phyloP scores from a whole-genome alignment of 2,888 invertebrate species.

The Tachina grossa region DNA sequence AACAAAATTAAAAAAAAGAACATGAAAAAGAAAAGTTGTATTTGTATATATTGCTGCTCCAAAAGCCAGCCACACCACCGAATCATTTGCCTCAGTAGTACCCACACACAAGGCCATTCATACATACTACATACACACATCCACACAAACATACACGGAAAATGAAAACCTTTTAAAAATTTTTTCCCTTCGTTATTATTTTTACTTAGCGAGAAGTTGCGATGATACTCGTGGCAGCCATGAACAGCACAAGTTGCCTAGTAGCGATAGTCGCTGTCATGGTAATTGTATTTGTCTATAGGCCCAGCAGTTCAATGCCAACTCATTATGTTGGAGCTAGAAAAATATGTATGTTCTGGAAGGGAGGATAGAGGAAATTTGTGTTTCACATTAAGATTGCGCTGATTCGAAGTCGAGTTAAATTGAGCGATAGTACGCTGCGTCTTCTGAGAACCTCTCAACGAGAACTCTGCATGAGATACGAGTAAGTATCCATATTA shows the following conservation, averaged over 20 bases:
- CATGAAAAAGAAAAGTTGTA: constrained; percentile 1
- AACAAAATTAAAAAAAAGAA: constrained; percentile 26
- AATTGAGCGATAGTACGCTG: too few species aligned
- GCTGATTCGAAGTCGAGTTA: too few species aligned
- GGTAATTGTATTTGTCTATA: constrained; percentile 1
- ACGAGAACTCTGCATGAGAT: too few species aligned
- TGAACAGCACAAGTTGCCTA: constrained; percentile 25
- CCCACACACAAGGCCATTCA: neutral
- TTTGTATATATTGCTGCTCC: constrained; percentile 7
- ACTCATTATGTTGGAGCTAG: too few species aligned
- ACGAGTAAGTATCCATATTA: too few species aligned
- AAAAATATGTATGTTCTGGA: too few species aligned
- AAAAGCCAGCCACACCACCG: constrained; percentile 39
- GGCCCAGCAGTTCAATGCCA: constrained; percentile 1
- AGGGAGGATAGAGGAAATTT: too few species aligned
- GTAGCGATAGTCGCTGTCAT: constrained; percentile 20
- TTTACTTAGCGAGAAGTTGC: constrained; percentile 28
- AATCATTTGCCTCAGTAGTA: constrained; percentile 41
- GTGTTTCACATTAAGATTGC: too few species aligned
- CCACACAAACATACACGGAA: neutral
- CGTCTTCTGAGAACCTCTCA: too few species aligned
- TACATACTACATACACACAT: neutral
- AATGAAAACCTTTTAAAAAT: constrained; percentile 50
- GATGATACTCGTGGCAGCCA: neutral
- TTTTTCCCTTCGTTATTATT: constrained; percentile 43